phyloP scores from a whole-genome alignment of 1,140 invertebrate species.

The Caenorhabditis brenneri region DNA sequence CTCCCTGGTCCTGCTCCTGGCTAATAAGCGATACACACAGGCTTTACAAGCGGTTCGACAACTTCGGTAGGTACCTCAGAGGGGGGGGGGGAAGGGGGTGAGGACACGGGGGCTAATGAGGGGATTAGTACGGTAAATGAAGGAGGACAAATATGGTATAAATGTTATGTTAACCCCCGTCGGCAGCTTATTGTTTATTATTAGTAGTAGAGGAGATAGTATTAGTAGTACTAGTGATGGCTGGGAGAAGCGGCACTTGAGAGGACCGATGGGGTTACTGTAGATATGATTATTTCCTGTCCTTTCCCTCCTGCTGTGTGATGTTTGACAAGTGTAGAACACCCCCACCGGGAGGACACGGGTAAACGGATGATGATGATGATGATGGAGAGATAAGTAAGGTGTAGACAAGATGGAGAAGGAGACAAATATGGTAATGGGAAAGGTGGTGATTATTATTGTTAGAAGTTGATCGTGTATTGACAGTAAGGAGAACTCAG shows the following conservation, averaged over 20 bases:
- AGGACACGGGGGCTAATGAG: not conserved
- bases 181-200: not conserved
- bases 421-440: too few species aligned
- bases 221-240: not conserved
- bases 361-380: too few species aligned
- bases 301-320: not conserved
- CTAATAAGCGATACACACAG: conserved; percentile 68
- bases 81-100: not conserved
- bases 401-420: too few species aligned
- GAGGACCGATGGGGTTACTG: not conserved
- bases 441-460: too few species aligned
- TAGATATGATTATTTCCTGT: conserved; percentile 15
- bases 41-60: conserved; percentile 62
- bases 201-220: too few species aligned
- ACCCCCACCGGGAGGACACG: too few species aligned
- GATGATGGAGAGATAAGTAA: too few species aligned
- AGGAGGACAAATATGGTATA: not conserved
- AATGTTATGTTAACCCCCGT: not conserved
- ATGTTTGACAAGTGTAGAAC: conserved; percentile 27
- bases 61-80: conserved; percentile 57
- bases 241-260: not conserved
- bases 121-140: not conserved
- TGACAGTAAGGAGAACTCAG: too few species aligned
- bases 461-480: too few species aligned
- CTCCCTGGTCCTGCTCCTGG: conserved; percentile 64